A percentile compares a stretch with the other conserved stretches of the same genome.
Evolutionary conservation across 2,888 invertebrate genomes (phyloP).

Genomic region (Thymelicus lineola): DNA sequence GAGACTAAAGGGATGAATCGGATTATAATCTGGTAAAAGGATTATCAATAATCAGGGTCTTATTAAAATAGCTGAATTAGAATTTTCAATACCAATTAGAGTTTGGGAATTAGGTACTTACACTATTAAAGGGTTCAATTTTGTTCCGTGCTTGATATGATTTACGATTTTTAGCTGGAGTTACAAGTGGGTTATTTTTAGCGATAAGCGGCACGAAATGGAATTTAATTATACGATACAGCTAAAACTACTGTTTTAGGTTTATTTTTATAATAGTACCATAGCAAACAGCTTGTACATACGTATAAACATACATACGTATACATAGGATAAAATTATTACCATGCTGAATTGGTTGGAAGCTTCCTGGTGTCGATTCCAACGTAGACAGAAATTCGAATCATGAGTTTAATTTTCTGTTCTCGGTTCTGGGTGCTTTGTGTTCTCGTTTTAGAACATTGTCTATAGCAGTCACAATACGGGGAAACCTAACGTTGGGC

Average conservation of each 20-base stretch:
- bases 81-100: conserved; percentile 5
- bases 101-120: not conserved
- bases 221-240: conserved; percentile 5
- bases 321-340: no score
- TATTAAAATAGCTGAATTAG: not conserved
- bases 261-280: not conserved
- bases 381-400: no score
- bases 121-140: not conserved
- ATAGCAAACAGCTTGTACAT: no score
- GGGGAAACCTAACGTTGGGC: no score
- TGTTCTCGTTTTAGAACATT: no score
- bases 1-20: conserved; percentile 69
- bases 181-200: not conserved
- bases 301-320: no score
- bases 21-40: conserved; percentile 73
- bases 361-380: no score
- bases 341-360: no score
- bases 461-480: no score
- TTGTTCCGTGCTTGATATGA: not conserved
- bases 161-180: not conserved
- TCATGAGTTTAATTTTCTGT: no score
- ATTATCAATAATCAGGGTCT: conserved; percentile 74
- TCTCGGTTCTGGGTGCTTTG: no score
- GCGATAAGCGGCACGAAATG: conserved; percentile 14
- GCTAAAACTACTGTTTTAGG: not conserved